Base-by-base conservation (phyloP, 1,140 invertebrate genomes). In the Leptinotarsa texana region DNA sequence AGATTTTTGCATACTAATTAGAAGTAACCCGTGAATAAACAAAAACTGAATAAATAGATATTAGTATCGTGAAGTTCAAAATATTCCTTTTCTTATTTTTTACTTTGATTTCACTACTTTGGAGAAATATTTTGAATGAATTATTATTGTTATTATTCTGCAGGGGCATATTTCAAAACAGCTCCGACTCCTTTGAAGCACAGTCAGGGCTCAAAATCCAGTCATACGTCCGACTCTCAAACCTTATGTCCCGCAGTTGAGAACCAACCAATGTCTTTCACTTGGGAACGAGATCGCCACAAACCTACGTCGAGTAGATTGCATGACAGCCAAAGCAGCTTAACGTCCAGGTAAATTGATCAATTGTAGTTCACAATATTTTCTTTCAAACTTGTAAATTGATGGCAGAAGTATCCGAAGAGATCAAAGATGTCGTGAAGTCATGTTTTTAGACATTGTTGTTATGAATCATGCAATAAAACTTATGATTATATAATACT, bases 251-350 rank as follows among this genome's bases (percentile, higher is more conserved):
- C 81, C 2, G 72, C 75, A 5, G 42, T 76, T 4, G 79, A 81
- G 13, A 77, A 75, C 33, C 78, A 80, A 66, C 65, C 67, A 15
- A 74, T 69, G 67, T 66, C 78, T 24, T 75, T 78, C 42, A 83
- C 80, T 6, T 84, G 81, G 84, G 82, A 83, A 49, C 76, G 79
- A 22, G 80, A 78, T 27, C 68, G 63, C 11, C 77, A 77, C 27
- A 76, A 79, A 69, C 77, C 80, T 33, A 78, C 79, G 13, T 81
- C 81, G 4, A 79, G 74, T 57, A 80, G 80, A 49, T 74, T 83
- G 4, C 77, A 83, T 63, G 83, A 83, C 65, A 84, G 83, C 67
- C 83, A 84, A 72, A 84, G 82, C 71, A 83, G 82, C 69, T 73
- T 84, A 17, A 85, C 82, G 57, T 84, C 83, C 13, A 77, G 81